Conservation (phyloP, 1,140 invertebrate species). For the Tetramorium parvispinum region DNA sequence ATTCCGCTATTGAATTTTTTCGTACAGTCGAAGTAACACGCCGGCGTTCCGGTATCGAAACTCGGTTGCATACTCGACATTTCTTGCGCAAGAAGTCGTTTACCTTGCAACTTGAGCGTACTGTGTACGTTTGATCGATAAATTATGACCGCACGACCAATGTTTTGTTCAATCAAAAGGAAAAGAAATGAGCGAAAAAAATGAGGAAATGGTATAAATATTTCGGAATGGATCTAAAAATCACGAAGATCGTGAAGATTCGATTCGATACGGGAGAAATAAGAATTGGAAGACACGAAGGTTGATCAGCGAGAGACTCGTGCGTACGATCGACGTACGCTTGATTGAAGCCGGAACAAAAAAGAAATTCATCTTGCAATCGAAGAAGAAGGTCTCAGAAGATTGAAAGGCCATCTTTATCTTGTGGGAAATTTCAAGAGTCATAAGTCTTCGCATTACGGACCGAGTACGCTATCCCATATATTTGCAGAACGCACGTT, state of each 20-base stretch:
- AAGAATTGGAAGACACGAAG: constrained; percentile 38
- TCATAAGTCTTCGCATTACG: background rate
- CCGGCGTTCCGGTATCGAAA: constrained; percentile 56
- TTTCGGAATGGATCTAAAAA: background rate
- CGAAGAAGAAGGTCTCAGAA: constrained; percentile 22
- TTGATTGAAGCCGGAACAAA: constrained; percentile 36
- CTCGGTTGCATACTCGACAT: constrained; percentile 17
- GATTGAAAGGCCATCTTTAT: constrained; percentile 14
- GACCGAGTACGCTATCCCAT: background rate
- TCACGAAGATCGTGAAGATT: background rate
- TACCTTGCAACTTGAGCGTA: constrained; percentile 52
- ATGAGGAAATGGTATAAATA: constrained; percentile 1
- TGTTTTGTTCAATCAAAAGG: background rate
- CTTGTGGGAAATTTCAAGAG: background rate
- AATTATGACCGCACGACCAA: constrained; percentile 20
- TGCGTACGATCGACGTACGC: background rate
- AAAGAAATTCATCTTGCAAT: constrained; percentile 33
- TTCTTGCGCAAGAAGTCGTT: constrained; percentile 62
- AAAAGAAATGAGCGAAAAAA: background rate
- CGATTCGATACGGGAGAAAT: constrained; percentile 24
- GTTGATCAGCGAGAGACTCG: constrained; percentile 19
- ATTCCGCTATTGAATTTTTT: constrained; percentile 40
- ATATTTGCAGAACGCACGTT: background rate
- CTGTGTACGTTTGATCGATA: constrained; percentile 1
- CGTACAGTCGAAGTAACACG: constrained; percentile 40